These are phyloP conservation scores for Heliconius himera DNA, from an alignment of 1,140 invertebrate species.

Conservation along the genomic window DNA sequence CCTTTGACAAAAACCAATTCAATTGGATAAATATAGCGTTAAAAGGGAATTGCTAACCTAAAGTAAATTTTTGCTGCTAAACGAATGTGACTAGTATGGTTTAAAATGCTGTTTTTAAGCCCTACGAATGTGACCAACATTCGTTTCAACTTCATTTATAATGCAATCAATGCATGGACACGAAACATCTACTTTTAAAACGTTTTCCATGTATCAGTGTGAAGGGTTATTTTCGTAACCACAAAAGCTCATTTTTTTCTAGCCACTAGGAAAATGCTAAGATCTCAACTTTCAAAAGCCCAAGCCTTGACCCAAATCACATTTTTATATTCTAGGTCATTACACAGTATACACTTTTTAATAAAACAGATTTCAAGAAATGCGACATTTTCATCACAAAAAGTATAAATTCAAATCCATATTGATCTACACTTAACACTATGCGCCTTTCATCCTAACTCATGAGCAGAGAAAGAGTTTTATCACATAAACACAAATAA, in stretches of 20 bases:
- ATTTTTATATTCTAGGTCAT: slow-evolving; percentile 26
- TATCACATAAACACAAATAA: background rate
- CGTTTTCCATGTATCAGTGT: slow-evolving; percentile 17
- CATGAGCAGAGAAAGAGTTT: background rate
- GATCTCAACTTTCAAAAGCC: slow-evolving; percentile 33
- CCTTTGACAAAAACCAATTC: background rate
- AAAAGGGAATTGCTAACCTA: background rate
- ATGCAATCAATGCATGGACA: slow-evolving; percentile 19
- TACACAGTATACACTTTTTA: slow-evolving; percentile 7
- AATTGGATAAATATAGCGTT: background rate
- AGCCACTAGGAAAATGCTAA: slow-evolving; percentile 19
- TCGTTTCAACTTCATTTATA: background rate
- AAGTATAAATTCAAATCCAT: background rate
- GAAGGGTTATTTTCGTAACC: slow-evolving; percentile 18
- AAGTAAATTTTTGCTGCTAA: background rate
- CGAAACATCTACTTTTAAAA: slow-evolving; percentile 13
- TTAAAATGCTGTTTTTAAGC: background rate
- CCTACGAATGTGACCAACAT: background rate
- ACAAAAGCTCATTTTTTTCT: slow-evolving; percentile 27
- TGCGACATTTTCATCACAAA: background rate
- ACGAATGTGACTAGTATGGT: background rate
- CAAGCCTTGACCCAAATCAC: slow-evolving; percentile 30
- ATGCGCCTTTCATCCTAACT: too few relatives aligned
- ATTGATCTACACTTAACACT: too few relatives aligned
- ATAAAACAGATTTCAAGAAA: slow-evolving; percentile 2